Evolutionary conservation across 92 coral and sea anemone genomes (phyloP).

Genomic region (Epizoanthus rinbou): DNA sequence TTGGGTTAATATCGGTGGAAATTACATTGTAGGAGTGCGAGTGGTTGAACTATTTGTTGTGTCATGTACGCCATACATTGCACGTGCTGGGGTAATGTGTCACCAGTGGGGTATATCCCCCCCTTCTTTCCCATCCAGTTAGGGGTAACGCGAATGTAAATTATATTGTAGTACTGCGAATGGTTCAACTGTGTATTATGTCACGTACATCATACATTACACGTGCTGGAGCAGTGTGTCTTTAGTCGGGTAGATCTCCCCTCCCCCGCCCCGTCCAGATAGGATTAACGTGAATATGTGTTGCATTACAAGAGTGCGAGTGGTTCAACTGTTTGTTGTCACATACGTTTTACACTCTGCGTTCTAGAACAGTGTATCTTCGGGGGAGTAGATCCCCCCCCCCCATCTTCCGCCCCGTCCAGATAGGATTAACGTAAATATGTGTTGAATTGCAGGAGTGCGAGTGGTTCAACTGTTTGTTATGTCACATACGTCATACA

Average conservation of each 20-base stretch:
- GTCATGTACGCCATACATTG: slow-evolving; percentile 84
- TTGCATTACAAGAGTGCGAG: slow-evolving; percentile 70
- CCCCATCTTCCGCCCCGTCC: slow-evolving; percentile 20
- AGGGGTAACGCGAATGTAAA: too few species aligned
- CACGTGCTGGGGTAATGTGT: slow-evolving; percentile 88
- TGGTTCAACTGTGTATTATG: slow-evolving; percentile 87
- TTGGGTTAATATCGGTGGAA: too few species aligned
- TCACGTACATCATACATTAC: slow-evolving; percentile 76
- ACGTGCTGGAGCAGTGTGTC: slow-evolving; percentile 78
- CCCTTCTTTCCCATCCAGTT: slow-evolving; percentile 13
- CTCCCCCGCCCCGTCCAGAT: too few species aligned
- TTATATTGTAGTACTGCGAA: slow-evolving; percentile 71
- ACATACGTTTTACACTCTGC: slow-evolving; percentile 74
- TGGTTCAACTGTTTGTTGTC: slow-evolving; percentile 86
- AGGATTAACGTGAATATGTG: too few species aligned
- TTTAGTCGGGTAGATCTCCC: slow-evolving; percentile 2
- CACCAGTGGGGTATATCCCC: slow-evolving; percentile 79
- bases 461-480: slow-evolving; percentile 87
- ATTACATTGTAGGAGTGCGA: slow-evolving; percentile 76
- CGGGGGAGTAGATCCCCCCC: slow-evolving; percentile 77
- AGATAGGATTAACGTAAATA: too few species aligned
- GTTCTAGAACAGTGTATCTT: slow-evolving; percentile 80
- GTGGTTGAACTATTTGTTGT: slow-evolving; percentile 93
- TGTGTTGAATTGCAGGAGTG: slow-evolving; percentile 63
- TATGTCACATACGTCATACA: slow-evolving; percentile 78